phyloP scores from a whole-genome alignment of 2,888 invertebrate genomes.

The Oscheius onirici region DNA sequence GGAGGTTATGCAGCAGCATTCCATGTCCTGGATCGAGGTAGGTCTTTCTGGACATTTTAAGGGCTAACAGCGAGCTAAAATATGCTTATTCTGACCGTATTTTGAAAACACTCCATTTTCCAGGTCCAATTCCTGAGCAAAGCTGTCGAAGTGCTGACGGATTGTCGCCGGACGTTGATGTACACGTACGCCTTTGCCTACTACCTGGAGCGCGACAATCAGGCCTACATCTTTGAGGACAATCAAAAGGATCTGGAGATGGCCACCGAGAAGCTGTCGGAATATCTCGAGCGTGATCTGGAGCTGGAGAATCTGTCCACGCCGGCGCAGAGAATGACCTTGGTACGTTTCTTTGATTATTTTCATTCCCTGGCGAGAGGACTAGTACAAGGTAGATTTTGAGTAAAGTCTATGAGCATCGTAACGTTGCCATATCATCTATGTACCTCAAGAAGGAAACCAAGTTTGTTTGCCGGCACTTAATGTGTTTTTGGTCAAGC shows the following conservation, averaged over 20 bases:
- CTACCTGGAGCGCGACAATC: constrained; percentile 96
- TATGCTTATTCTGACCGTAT: no score
- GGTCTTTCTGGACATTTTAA: background rate
- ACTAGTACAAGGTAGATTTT: no score
- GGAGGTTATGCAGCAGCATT: constrained; percentile 99
- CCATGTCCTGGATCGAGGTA: constrained; percentile 99
- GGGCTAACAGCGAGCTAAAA: no score
- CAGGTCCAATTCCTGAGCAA: constrained; percentile 88
- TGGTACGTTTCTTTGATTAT: constrained; percentile 79
- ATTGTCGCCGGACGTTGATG: constrained; percentile 89
- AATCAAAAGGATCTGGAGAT: constrained; percentile 84
- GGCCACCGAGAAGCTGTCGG: constrained; percentile 94
- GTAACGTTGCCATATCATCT: no score
- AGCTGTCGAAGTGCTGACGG: constrained; percentile 78
- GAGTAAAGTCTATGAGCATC: no score
- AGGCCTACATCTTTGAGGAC: constrained; percentile 94
- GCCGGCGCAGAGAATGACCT: constrained; percentile 85
- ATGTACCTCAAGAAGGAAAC: no score
- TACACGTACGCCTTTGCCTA: constrained; percentile 99
- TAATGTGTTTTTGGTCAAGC: no score
- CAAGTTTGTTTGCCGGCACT: no score
- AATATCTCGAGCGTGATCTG: constrained; percentile 96
- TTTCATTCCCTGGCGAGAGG: no score
- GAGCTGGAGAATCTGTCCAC: constrained; percentile 94
- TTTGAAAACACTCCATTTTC: no score